A percentile compares a stretch with the other conserved stretches of the same genome.
phyloP scores from a whole-genome alignment of 2,113 vertebrate species.

The Cyanistes caeruleus region DNA sequence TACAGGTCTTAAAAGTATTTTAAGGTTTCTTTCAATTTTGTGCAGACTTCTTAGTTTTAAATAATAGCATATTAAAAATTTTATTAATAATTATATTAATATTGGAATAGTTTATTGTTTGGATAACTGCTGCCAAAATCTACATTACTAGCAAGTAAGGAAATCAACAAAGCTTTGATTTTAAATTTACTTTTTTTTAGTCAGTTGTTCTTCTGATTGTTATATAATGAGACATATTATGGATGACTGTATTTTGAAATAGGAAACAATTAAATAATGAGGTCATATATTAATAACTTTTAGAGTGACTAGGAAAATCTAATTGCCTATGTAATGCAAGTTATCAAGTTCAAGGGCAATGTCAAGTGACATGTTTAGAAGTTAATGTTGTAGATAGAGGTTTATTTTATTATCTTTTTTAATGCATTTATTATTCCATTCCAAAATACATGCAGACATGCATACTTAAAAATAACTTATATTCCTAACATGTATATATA shows the following conservation, averaged over 20 bases:
- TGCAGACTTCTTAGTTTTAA: not conserved
- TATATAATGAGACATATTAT: not conserved
- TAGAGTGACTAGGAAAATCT: not conserved
- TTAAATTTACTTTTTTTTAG: not conserved
- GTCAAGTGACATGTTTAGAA: not conserved
- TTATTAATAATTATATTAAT: not conserved
- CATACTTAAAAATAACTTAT: not conserved
- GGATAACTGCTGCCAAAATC: not conserved
- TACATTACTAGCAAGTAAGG: not conserved
- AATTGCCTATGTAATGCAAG: conserved; percentile 23
- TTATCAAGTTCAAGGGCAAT: not conserved
- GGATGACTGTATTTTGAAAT: conserved; percentile 8
- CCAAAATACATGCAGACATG: not conserved
- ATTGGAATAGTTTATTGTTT: not conserved
- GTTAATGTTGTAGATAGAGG: not conserved
- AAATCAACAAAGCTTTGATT: not conserved
- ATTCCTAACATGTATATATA: not conserved
- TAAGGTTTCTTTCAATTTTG: not conserved
- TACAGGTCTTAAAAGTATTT: not conserved
- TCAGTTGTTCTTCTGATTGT: not conserved
- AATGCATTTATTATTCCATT: not conserved
- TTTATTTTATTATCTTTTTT: not conserved
- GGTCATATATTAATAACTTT: not conserved
- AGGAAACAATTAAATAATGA: conserved; percentile 18
- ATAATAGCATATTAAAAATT: not conserved